Percentiles rank a stretch among this genome's conserved stretches.
Evolutionary conservation across 1,140 invertebrate genomes (phyloP).

Genomic region (Streblospio benedicti): DNA sequence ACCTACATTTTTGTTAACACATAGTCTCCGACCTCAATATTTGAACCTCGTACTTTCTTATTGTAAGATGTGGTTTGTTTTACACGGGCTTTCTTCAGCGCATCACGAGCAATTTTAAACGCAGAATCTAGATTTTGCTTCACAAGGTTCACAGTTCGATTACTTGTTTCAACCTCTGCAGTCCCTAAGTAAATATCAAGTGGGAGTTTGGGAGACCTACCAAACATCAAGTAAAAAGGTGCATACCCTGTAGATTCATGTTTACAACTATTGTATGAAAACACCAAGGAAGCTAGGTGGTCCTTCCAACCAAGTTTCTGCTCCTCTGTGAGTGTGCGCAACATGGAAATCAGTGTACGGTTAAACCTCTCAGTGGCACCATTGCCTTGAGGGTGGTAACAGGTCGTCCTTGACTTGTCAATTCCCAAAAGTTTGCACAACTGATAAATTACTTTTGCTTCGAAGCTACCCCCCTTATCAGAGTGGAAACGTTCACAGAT

Average conservation of each 20-base stretch:
- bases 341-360: neutral
- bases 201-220: constrained; percentile 21
- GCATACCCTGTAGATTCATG: neutral
- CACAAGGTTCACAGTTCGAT: neutral
- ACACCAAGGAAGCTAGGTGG: neutral
- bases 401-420: neutral
- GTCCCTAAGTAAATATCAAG: constrained; percentile 18
- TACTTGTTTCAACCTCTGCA: no score
- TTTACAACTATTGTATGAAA: neutral
- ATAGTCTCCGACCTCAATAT: neutral
- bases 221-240: constrained; percentile 29
- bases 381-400: neutral
- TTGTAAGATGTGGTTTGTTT: neutral
- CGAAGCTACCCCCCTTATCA: neutral
- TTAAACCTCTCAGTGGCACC: neutral
- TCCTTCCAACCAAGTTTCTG: neutral
- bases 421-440: neutral
- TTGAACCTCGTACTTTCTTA: neutral
- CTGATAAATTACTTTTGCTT: neutral
- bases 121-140: neutral
- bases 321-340: neutral
- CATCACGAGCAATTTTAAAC: neutral
- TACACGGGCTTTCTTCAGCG: neutral
- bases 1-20: neutral
- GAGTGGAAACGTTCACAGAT: neutral